Conservation (phyloP, 2,113 vertebrate species). For the Myxocyprinus asiaticus region DNA sequence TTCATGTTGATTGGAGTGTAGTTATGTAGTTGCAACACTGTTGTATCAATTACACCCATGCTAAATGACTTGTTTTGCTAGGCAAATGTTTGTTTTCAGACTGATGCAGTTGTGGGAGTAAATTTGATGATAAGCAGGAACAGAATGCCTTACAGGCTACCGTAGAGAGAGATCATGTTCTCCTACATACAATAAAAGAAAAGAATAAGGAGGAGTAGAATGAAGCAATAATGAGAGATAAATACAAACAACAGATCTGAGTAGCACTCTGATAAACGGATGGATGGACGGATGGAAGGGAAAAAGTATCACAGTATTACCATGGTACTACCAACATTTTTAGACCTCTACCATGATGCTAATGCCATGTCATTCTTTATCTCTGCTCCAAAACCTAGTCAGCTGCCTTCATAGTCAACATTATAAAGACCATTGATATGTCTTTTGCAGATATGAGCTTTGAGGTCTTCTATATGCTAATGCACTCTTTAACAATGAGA, state of each 20-base stretch:
- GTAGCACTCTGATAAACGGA: conserved; percentile 69
- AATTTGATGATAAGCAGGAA: conserved; percentile 50
- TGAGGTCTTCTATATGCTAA: no score
- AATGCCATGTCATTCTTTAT: neutral
- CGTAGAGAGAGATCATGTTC: conserved; percentile 59
- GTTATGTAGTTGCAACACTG: conserved; percentile 52
- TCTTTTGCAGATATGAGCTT: no score
- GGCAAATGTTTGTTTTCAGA: conserved; percentile 49
- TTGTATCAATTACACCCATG: conserved; percentile 55
- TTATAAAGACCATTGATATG: neutral
- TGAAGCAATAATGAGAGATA: neutral
- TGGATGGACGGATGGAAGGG: conserved; percentile 67
- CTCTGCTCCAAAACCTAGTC: neutral
- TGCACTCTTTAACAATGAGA: no score
- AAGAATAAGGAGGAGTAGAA: conserved; percentile 14
- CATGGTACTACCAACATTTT: neutral
- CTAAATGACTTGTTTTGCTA: conserved; percentile 52
- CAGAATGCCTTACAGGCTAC: conserved; percentile 42
- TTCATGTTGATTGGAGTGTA: conserved; percentile 43
- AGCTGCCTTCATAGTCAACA: neutral
- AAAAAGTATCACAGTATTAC: conserved; percentile 40
- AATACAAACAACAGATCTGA: conserved; percentile 68
- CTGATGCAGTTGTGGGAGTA: conserved; percentile 50
- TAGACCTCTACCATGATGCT: neutral
- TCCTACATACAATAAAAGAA: conserved; percentile 33